Base-by-base conservation (phyloP, 2,113 vertebrate species). In the Lathamus discolor region DNA sequence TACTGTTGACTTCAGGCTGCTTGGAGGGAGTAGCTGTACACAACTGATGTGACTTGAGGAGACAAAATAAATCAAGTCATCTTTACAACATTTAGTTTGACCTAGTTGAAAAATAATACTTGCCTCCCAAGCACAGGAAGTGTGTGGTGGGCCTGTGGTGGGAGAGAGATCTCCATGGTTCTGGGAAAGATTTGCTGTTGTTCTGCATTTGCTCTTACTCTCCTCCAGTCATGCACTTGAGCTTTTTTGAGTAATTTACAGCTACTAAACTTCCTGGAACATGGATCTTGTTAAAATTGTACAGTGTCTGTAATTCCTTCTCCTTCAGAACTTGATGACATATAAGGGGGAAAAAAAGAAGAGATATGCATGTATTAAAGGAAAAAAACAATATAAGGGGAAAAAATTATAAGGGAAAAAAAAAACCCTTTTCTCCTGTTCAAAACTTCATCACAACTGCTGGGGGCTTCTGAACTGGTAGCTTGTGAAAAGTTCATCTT, bases 51-150 rank as follows among this genome's bases (percentile, higher is more conserved):
- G 76, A 83, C 78, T 95, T 57, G 48, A 88, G 69, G 90, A 90
- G 73, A 90, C 72, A 95, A 91, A 96, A 94, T 86, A 88, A 81
- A 96, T 95, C 88, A 90, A 93, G 83, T 93, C 3, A 37, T 84
- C 81, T 90, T 94, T 90, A 37, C 69, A 86, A 54, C 37, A 69
- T 85, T 89, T 96, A 66, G 51, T 93, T n/a, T 96, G 79, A 86
- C 80, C 84, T 94, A 82, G n/a, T 33, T 94, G 88, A 95, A 95
- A 94, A 96, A 78, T 83, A 83, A 83, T 77, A 48, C 54, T 85
- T 96, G 52, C n/a, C 48, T 94, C 54, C 48, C 41, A 77, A 79
- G 74, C 67, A 76, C 31, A 44, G 88, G 87, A 67, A 94, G 54
- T 3, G 6, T 94, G 44, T 85, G 88, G 44, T 85, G 88, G 44